Conservation (phyloP, 2,888 invertebrate genomes). For the Carcina quercana region DNA sequence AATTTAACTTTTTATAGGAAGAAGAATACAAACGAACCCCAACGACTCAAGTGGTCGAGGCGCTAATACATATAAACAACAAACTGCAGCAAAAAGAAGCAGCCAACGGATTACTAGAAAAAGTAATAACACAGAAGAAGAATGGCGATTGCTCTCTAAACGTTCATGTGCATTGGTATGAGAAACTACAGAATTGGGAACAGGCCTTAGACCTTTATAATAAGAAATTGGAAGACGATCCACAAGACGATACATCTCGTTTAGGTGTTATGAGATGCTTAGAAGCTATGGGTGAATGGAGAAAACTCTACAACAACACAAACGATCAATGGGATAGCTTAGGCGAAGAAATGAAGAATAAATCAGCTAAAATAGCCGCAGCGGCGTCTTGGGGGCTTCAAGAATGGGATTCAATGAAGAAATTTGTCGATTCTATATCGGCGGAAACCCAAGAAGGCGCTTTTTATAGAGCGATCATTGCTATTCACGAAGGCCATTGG, state of each 20-base stretch:
- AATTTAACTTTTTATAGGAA: conserved; percentile 78
- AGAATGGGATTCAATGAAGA: conserved; percentile 95
- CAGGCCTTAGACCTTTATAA: conserved; percentile 93
- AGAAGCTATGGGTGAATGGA: conserved; percentile 98
- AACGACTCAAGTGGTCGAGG: conserved; percentile 89
- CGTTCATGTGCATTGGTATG: conserved; percentile 93
- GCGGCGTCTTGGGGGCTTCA: conserved; percentile 97
- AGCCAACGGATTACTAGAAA: conserved; percentile 92
- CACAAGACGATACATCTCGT: conserved; percentile 84
- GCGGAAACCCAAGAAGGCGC: conserved; percentile 95
- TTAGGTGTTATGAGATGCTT: conserved; percentile 96
- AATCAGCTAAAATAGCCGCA: conserved; percentile 91
- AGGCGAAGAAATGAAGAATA: conserved; percentile 58
- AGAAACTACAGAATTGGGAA: conserved; percentile 99
- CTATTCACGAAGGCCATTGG: conserved; percentile 88
- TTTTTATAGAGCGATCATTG: conserved; percentile 94
- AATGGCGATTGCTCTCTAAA: conserved; percentile 73
- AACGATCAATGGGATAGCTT: conserved; percentile 77
- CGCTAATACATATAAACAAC: conserved; percentile 96
- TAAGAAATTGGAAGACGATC: conserved; percentile 79
- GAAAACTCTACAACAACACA: conserved; percentile 85
- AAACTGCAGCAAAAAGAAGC: conserved; percentile 99
- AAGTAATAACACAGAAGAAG: conserved; percentile 86
- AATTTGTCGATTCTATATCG: conserved; percentile 90
- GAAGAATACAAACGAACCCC: conserved; percentile 86